Conservation (phyloP, 2,797 vertebrate species). For the Acanthis flammea region DNA sequence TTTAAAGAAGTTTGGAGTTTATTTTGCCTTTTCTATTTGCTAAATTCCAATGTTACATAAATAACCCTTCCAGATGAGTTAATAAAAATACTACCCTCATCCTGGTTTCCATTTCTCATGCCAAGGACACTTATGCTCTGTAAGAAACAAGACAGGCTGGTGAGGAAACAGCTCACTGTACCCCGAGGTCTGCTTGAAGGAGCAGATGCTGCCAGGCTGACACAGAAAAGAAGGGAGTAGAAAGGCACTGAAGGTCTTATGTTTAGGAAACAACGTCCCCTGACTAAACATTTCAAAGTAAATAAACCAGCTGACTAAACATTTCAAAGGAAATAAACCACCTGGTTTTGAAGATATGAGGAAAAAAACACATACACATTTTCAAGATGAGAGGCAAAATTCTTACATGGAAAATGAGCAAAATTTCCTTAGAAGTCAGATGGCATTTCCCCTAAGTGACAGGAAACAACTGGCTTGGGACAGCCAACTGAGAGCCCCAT, state of each 20-base stretch:
- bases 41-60: not conserved
- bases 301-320: constrained; percentile 20
- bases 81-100: not conserved
- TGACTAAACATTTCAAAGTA: constrained; percentile 26
- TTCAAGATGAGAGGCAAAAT: not conserved
- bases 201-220: not conserved
- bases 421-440: not conserved
- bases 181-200: not conserved
- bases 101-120: not conserved
- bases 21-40: not conserved
- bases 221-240: not conserved
- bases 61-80: not conserved
- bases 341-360: not conserved
- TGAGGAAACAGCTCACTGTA: not conserved
- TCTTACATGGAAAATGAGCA: not conserved
- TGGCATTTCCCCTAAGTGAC: not conserved
- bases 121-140: not conserved
- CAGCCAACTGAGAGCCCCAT: not conserved
- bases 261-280: not conserved
- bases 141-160: not conserved
- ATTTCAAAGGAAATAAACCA: constrained; percentile 34
- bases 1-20: not conserved
- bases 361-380: not conserved
- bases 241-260: not conserved
- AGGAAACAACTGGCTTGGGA: not conserved